A percentile compares a stretch with the other conserved stretches of the same genome.
These are phyloP conservation scores for Lanius collurio DNA, from an alignment of 2,113 vertebrate genomes.

Conservation along the genomic window DNA sequence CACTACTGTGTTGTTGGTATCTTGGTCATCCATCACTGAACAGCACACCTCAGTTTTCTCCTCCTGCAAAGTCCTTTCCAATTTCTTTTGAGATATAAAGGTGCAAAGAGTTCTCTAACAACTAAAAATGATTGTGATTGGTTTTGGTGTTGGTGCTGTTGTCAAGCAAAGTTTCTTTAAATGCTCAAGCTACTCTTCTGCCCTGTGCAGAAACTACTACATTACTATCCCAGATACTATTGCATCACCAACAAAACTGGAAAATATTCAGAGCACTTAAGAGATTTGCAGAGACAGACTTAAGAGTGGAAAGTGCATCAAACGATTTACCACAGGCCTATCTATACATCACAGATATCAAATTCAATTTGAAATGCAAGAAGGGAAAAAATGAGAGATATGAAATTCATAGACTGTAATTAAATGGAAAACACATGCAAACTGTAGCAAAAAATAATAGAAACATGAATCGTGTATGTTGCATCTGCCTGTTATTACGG, in stretches of 20 bases:
- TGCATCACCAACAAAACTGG: background rate
- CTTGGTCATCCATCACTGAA: background rate
- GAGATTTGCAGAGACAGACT: slow-evolving; percentile 9
- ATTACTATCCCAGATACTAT: background rate
- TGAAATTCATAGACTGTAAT: slow-evolving; percentile 35
- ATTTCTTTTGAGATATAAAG: background rate
- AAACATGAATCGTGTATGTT: slow-evolving; percentile 31
- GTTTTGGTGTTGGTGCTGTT: background rate
- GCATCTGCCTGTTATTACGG: slow-evolving; percentile 55
- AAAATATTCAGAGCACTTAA: slow-evolving; percentile 9
- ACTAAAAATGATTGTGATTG: background rate
- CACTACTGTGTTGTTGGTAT: background rate
- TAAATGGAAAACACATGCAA: slow-evolving; percentile 64
- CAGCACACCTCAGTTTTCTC: background rate
- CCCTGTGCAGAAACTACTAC: background rate
- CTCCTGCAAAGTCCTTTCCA: background rate
- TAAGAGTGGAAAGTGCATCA: background rate
- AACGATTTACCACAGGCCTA: background rate
- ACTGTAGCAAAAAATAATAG: slow-evolving; percentile 48
- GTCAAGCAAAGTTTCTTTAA: background rate
- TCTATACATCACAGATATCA: slow-evolving; percentile 20
- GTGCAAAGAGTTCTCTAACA: background rate
- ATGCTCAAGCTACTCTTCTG: background rate
- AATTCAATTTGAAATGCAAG: slow-evolving; percentile 17
- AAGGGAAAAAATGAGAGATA: slow-evolving; percentile 27